Evolutionary conservation across 2,797 vertebrate species (phyloP), one percentile per base, ranked within the genome.

Genomic region (Eidolon dupreanum): DNA sequence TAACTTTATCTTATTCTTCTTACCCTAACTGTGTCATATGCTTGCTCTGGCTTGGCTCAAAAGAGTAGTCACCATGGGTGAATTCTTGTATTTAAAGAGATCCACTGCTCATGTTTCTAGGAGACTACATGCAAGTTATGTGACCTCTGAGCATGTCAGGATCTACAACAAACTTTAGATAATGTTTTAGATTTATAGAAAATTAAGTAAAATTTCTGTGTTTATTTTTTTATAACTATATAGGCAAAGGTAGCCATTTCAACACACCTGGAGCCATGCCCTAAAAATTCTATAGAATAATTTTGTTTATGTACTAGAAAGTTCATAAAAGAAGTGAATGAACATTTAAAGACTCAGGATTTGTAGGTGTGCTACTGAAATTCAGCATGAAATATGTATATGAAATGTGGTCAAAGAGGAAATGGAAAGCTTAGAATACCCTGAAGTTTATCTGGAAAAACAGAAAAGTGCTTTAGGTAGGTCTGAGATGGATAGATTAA

Each of bases 401-500:
- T 86, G 28, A 90, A 90, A 75, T 53, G 41, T 28, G 43, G 38
- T 87, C 74, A 89, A 68, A 89, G 74, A 86, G 38, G 59, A 49
- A 89, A 83, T 3, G 31, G 86, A 24, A 96, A 75, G 71, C 73
- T 92, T 92, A 87, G 20, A 63, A 77, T 77, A 15, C 20, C 59
- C 75, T 36, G 16, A 92, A 95, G 15, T 53, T 96, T 87, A 94
- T 93, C 86, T 95, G 70, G 19, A 61, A 91, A 89, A 68, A 77
- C n/a, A 94, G 92, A 63, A 84, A 90, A 84, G 70, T 63, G 75
- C 74, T 86, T 88, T 68, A 78, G 74, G 33, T 89, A 59, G 33
- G 26, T 89, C 73, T 96, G 77, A 95, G 59, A 93, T 63, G 55
- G 66, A 89, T 70, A 94, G 93, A 94, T 92, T 66, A 94, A 96